These are phyloP conservation scores for Portunus trituberculatus DNA, from an alignment of 1,140 invertebrate species.

Conservation along the genomic window DNA sequence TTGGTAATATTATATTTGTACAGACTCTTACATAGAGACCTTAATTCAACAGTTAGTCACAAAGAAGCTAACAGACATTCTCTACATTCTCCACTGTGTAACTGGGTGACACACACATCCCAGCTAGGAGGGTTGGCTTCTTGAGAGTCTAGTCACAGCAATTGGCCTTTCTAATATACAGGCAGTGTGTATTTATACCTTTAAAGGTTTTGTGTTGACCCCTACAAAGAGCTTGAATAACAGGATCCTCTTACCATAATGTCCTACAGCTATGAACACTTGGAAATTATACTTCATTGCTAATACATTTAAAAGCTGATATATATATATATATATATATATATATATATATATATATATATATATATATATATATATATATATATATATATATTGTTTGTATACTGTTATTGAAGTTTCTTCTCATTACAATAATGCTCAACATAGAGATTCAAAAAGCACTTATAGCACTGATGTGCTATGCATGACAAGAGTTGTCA, in stretches of 20 bases:
- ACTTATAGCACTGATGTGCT: background rate
- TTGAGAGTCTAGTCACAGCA: conserved; percentile 3
- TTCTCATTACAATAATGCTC: background rate
- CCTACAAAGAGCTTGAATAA: conserved; percentile 2
- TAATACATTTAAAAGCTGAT: background rate
- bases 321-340: background rate
- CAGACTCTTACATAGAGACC: background rate
- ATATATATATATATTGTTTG: background rate
- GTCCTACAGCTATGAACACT: conserved; percentile 2
- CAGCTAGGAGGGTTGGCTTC: conserved; percentile 6
- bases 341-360: no score
- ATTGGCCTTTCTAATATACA: conserved; percentile 21
- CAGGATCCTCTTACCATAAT: conserved; percentile 12
- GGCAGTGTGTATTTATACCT: conserved; percentile 7
- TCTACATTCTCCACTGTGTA: conserved; percentile 12
- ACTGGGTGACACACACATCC: background rate
- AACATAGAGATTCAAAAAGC: conserved; percentile 47
- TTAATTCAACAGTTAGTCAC: conserved; percentile 23
- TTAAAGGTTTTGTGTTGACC: background rate
- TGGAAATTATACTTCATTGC: conserved; percentile 15
- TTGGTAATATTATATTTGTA: conserved; percentile 15
- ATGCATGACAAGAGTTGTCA: background rate
- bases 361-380: no score
- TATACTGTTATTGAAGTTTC: background rate
- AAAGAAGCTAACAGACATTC: conserved; percentile 4